phyloP scores from a whole-genome alignment of 2,888 invertebrate genomes.

The Acleris sparsana region DNA sequence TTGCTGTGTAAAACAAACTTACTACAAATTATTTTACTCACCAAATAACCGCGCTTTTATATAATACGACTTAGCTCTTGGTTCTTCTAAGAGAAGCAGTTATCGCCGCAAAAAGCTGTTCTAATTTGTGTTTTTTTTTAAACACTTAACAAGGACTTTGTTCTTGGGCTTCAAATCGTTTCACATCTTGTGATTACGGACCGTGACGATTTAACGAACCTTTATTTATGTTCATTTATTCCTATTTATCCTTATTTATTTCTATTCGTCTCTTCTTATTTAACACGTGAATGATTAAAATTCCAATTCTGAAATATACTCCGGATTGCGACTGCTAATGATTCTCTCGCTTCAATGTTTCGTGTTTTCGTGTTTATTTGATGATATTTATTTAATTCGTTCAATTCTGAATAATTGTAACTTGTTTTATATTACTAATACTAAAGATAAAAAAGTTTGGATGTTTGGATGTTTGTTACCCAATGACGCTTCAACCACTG shows the following conservation, averaged over 20 bases:
- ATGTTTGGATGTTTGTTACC: no score
- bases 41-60: slow-evolving; percentile 12
- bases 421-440: no score
- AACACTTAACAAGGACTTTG: slow-evolving; percentile 38
- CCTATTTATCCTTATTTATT: slow-evolving; percentile 32
- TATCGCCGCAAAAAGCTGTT: slow-evolving; percentile 36
- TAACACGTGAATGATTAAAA: slow-evolving; percentile 7
- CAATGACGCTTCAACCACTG: no score
- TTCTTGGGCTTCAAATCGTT: slow-evolving; percentile 44
- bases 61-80: slow-evolving; percentile 33
- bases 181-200: slow-evolving; percentile 48
- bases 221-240: slow-evolving; percentile 32
- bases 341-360: slow-evolving; percentile 1
- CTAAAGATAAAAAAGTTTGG: no score
- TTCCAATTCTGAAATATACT: slow-evolving; percentile 3
- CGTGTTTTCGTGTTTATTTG: background rate
- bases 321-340: slow-evolving; percentile 18
- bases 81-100: slow-evolving; percentile 39
- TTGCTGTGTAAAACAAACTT: no score
- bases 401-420: no score
- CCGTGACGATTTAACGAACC: slow-evolving; percentile 63
- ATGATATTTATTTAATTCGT: no score
- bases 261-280: slow-evolving; percentile 25
- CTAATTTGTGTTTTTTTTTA: slow-evolving; percentile 40
- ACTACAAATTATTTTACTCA: background rate